Base-by-base conservation (phyloP, 2,797 vertebrate genomes). In the Emydoidea blandingii region DNA sequence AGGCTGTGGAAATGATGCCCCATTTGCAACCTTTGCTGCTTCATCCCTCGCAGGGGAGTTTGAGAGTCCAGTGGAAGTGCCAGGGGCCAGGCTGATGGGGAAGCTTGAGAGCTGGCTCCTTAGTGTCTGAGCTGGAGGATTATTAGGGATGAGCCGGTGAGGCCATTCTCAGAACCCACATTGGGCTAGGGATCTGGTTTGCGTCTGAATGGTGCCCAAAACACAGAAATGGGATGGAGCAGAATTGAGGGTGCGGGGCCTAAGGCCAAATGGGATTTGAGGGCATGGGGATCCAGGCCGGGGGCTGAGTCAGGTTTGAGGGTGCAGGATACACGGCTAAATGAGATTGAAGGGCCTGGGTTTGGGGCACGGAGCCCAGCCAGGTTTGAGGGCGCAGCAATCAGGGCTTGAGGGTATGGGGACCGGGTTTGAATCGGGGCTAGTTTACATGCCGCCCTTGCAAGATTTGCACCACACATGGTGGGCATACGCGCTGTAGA, bases 361-460 rank as follows among this genome's bases (percentile, higher is more conserved):
- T n/a, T 18, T 16, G 44, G 37, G 47, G 3, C 21, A 57, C 14
- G 2, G 49, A 37, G 92, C 85, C 3, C 0, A 1, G 59, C 0
- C 15, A 52, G 47, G 19, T 29, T 23, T 0, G 79, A 79, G 65
- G 54, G 41, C 23, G 3, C 31, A 1, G 21, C 1, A 4, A 15
- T 16, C 3, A 0, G 41, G 29, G n/a, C 10, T 5, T 6, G 57
- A 56, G 83, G 49, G 44, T 4, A 6, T 59, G 57, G 57, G 57
- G 57, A 59, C 3, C 49, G 12, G 85, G 68, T 18, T 44, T 54
- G 2, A 25, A 4, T 11, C 1, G 9, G 47, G 31, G 9, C 23
- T 0, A 2, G 50, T 34, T 83, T 54, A 25, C 74, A 49, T 3
- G 14, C 74, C 8, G 47, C 37, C 16, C 37, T 41, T 37, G 65